phyloP scores from a whole-genome alignment of 2,113 vertebrate species.

The Pangasianodon hypophthalmus region DNA sequence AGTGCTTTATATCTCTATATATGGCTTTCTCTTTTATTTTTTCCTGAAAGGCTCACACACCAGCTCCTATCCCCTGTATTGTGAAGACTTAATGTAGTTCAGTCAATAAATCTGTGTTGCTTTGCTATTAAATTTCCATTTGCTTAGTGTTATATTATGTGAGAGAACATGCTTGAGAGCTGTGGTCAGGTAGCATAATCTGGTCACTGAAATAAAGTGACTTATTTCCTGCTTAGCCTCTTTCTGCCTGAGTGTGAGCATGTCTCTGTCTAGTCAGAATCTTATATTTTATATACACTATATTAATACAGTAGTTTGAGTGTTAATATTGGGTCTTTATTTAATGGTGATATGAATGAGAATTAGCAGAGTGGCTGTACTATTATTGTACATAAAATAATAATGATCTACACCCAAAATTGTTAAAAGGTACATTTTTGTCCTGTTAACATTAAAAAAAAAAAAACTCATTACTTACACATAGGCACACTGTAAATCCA shows the following conservation, averaged over 20 bases:
- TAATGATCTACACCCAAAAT: neutral
- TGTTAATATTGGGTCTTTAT: neutral
- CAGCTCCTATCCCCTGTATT: neutral
- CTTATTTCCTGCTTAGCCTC: neutral
- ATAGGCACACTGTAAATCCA: neutral
- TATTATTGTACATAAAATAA: neutral
- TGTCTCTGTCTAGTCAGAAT: neutral
- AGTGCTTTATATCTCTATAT: neutral
- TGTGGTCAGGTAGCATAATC: neutral
- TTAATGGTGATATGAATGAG: neutral
- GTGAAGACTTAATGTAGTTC: neutral
- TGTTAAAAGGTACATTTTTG: neutral
- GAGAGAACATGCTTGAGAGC: neutral
- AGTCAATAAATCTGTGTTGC: neutral
- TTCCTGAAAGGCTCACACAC: neutral
- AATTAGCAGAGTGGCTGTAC: neutral
- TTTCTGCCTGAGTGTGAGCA: neutral
- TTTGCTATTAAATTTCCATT: neutral
- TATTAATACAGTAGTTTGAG: neutral
- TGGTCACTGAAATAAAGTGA: neutral
- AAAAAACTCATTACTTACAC: neutral
- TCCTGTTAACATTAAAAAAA: neutral
- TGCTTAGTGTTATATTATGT: neutral
- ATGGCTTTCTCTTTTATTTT: neutral
- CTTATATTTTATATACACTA: neutral